Evolutionary conservation across 2,797 vertebrate genomes (phyloP), one percentile per base, ranked within the genome.

Genomic region (Labeo calbasu): DNA sequence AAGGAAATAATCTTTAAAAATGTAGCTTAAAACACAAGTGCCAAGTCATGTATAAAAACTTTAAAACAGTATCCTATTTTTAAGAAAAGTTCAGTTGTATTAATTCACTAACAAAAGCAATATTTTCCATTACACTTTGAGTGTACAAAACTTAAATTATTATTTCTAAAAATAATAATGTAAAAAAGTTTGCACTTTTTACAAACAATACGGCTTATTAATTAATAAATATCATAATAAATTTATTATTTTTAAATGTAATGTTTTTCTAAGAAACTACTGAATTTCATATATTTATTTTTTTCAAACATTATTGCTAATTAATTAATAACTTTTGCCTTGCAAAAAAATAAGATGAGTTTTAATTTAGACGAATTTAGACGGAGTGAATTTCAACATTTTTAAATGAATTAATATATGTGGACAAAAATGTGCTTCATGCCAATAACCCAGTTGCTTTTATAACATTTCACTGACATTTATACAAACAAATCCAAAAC

Each of bases 401-500:
- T 73, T 53, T 32, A 1, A 32, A 53, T 8, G 0, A 53, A 73
- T 73, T 3, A 32, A 51, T 53, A 32, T 21, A 43, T n/a, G 66
- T 69, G 10, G 36, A 69, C 66, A 71, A 48, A 14, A 14, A 25
- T 7, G 12, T 15, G 43, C 69, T 25, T 23, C 1, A 17, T 71
- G 12, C 25, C 11, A 57, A 57, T 8, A 57, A 57, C 51, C 32
- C 28, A 19, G 7, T 7, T 19, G 17, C 10, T 51, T 75, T 75
- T 55, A 19, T 53, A 36, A 76, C 21, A 65, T n/a, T 50, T 23
- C 13, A 61, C 15, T 63, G 14, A 53, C 28, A 11, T 19, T 68
- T 55, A 68, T 80, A 55, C 32, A 80, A 43, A 55, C 9, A 73
- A 46, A 57, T 77, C 14, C 5, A 69, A 46, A 83, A 69, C 73